Evolutionary conservation across 2,888 invertebrate genomes (phyloP).

Genomic region (Selenia dentaria): DNA sequence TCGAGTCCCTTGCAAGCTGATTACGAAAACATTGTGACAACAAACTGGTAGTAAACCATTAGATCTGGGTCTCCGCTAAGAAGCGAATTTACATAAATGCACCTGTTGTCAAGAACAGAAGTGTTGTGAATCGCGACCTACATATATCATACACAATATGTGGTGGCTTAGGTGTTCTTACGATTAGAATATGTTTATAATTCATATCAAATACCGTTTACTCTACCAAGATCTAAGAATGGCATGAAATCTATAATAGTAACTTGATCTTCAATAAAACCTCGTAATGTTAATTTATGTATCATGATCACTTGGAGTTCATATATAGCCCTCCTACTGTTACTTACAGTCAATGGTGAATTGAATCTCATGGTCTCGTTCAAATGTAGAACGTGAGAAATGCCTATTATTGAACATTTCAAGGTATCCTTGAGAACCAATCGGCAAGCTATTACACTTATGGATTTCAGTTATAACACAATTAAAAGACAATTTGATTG

Average conservation of each 20-base stretch:
- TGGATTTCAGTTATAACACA: constrained; percentile 29
- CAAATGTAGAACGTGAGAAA: constrained; percentile 37
- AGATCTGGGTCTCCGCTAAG: constrained; percentile 30
- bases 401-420: constrained; percentile 35
- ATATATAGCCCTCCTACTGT: constrained; percentile 13
- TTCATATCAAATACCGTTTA: no score
- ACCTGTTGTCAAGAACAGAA: constrained; percentile 43
- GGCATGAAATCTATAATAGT: constrained; percentile 17
- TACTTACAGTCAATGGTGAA: constrained; percentile 26
- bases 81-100: constrained; percentile 61
- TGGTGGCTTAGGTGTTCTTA: no score
- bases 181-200: no score
- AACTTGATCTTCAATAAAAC: constrained; percentile 18
- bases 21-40: constrained; percentile 54
- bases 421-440: constrained; percentile 32
- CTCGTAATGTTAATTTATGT: constrained; percentile 15
- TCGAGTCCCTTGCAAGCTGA: constrained; percentile 40
- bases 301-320: constrained; percentile 21
- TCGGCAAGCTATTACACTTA: constrained; percentile 22
- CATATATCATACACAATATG: no score
- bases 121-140: no score
- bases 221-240: constrained; percentile 36
- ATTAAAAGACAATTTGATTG: constrained; percentile 33
- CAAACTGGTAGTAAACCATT: constrained; percentile 15
- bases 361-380: constrained; percentile 35